Conservation (phyloP, 2,113 vertebrate species). For the Sinosuthora webbiana region DNA sequence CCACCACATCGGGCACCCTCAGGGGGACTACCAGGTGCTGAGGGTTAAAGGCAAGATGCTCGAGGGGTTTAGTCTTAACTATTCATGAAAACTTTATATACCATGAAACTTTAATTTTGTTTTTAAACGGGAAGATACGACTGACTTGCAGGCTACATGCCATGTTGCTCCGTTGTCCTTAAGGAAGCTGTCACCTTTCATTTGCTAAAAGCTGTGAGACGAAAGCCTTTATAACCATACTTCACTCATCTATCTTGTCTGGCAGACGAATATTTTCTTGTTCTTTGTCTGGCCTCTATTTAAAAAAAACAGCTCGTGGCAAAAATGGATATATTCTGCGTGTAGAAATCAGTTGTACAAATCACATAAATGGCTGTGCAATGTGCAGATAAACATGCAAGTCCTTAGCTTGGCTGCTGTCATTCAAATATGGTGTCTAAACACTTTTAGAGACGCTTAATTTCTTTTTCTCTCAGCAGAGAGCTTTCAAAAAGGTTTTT, state of each 20-base stretch:
- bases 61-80: not conserved
- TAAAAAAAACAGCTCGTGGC: not conserved
- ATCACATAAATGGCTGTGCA: not conserved
- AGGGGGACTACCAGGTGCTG: too few species aligned
- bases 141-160: not conserved
- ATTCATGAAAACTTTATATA: not conserved
- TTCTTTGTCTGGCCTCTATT: not conserved
- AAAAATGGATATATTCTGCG: not conserved
- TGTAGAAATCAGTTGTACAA: not conserved
- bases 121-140: not conserved
- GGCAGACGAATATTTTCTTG: not conserved
- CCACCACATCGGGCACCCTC: rapidly evolving
- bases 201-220: not conserved
- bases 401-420: not conserved
- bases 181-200: not conserved
- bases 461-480: not conserved
- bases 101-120: not conserved
- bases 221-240: not conserved
- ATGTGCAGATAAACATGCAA: not conserved
- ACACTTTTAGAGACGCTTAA: not conserved
- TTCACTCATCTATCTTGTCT: not conserved
- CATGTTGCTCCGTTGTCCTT: not conserved
- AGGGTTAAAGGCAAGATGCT: not conserved
- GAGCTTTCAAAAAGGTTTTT: not conserved
- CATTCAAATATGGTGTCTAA: not conserved